Conservation (phyloP, 2,113 vertebrate species). For the Paradisaea rubra region DNA sequence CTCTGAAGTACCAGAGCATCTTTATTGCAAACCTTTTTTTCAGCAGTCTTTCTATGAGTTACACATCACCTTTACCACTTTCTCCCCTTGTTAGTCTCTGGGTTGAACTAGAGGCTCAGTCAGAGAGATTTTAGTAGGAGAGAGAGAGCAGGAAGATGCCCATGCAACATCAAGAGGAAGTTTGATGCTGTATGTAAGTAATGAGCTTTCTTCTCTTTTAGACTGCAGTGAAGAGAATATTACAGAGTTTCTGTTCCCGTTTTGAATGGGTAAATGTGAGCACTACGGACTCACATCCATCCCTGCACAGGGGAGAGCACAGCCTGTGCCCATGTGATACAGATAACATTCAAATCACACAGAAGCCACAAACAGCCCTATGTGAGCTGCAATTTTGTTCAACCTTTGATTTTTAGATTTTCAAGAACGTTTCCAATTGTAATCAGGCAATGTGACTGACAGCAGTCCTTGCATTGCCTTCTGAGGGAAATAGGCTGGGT, state of each 20-base stretch:
- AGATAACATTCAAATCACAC: not conserved
- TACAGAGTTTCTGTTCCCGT: not conserved
- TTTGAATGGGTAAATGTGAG: not conserved
- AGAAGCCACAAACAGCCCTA: not conserved
- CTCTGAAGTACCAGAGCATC: not conserved
- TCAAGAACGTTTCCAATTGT: not conserved
- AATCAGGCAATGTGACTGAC: not conserved
- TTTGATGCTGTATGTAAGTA: not conserved
- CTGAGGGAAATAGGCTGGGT: not conserved
- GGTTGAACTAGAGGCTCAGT: not conserved
- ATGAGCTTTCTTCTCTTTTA: not conserved
- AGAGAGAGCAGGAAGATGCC: not conserved
- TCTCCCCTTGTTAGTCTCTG: not conserved
- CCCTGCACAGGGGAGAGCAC: not conserved
- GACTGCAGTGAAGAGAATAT: not conserved
- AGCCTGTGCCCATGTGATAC: accelerated
- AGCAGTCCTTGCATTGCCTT: not conserved
- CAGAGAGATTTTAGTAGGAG: not conserved
- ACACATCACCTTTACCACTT: not conserved
- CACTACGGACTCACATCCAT: accelerated
- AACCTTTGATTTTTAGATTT: not conserved
- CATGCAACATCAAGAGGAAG: not conserved
- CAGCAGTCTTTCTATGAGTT: not conserved
- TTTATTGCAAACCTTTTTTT: not conserved
- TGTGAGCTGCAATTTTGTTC: not conserved